Base-by-base conservation (phyloP, 2,113 vertebrate species). In the Casuarius casuarius region DNA sequence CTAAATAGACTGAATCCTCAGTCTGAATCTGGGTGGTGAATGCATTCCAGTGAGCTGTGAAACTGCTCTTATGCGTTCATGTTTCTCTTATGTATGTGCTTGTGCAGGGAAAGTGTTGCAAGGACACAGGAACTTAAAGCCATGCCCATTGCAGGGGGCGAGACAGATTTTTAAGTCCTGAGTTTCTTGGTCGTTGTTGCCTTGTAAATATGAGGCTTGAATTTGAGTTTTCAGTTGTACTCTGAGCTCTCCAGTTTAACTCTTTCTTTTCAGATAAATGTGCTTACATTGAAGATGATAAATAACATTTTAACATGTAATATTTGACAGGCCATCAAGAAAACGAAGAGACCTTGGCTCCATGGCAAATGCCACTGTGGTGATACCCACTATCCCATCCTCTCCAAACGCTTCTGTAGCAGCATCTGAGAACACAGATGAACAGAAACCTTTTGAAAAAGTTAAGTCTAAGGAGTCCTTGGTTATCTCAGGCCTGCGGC, bases 401-500 rank as follows among this genome's bases (percentile, higher is more conserved):
- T 85, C 98, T 21, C 91, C 87, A 7, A 98, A 98, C 17, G 87
- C 74, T 2, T 98, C 98, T 10, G 98, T 97, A 5, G 95, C 89
- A 9, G 67, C 56, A 0, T 87, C 98, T 1, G 96, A 97, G 6
- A 97, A 95, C 0, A 61, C 97, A 1, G 98, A 98, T 72, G 98
- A 97, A 33, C 98, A 92, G 54, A 98, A 98, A 67, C 98, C 97
- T 0, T 99, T 98, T 19, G 98, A 99, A 80, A 99, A 98, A 16
- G 98, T 99, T 22, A 96, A 97, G 38, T 97, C 96, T 20, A 99
- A 98, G 96, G 99, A 99, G 97, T 99, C 99, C 0, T 95, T 98
- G 22, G 98, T 99, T 82, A 99, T 99, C 97, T 99, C 99, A 0
- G 98, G 98, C 94, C 98, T 99, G 92, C 98, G 98, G 1, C 99